phyloP scores from a whole-genome alignment of 2,797 vertebrate genomes.

The Peromyscus melanophrys region DNA sequence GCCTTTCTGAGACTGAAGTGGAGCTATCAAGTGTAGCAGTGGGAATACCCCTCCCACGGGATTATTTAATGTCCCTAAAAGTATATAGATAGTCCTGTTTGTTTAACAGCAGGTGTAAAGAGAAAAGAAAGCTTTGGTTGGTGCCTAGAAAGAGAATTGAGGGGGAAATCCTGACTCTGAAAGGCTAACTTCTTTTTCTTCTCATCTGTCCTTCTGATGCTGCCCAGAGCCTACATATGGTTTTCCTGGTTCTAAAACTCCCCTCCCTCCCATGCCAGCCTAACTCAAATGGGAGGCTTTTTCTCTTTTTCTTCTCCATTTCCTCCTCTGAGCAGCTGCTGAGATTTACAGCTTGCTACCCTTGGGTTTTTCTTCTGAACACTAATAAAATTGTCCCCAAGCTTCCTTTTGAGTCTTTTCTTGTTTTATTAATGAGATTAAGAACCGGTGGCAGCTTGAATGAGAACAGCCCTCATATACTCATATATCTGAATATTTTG shows the following conservation, averaged over 20 bases:
- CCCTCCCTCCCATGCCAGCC: not conserved
- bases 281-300: not conserved
- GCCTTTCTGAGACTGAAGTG: not conserved
- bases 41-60: not conserved
- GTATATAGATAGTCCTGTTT: not conserved
- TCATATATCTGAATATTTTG: not conserved
- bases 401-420: not conserved
- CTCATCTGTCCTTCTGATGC: not conserved
- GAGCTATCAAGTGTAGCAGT: not conserved
- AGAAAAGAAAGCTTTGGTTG: not conserved
- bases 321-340: not conserved
- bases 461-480: not conserved
- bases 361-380: not conserved
- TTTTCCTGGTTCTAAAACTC: not conserved
- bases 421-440: not conserved
- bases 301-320: not conserved
- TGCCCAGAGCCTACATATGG: not conserved
- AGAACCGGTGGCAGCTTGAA: not conserved
- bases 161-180: not conserved
- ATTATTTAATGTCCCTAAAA: not conserved
- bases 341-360: not conserved
- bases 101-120: not conserved
- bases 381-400: not conserved
- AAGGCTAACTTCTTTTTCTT: not conserved
- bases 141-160: not conserved